Percentiles rank a stretch among this genome's conserved stretches.
These are phyloP conservation scores for Telenomus remus DNA, from an alignment of 1,140 invertebrate species.

Conservation along the genomic window DNA sequence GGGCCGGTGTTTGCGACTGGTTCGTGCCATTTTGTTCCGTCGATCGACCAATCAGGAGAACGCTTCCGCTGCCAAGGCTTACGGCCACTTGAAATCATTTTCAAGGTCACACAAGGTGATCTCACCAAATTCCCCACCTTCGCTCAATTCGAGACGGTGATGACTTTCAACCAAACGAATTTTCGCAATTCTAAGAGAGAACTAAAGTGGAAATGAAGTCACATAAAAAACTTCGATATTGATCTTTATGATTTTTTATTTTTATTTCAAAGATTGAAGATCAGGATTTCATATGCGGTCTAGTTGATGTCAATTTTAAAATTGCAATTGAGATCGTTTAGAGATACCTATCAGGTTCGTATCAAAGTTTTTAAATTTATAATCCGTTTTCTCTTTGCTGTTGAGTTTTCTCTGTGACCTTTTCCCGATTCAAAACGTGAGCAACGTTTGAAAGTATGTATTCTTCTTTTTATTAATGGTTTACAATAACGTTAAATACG, in stretches of 20 bases:
- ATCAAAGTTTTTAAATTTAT: neutral
- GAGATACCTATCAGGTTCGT: too few relatives aligned
- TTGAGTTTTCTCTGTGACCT: too few relatives aligned
- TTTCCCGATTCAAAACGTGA: too few relatives aligned
- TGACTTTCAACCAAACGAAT: slow-evolving; percentile 23
- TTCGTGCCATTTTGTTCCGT: slow-evolving; percentile 23
- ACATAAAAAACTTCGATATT: too few relatives aligned
- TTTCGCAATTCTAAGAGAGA: neutral
- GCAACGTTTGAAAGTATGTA: too few relatives aligned
- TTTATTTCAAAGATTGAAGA: too few relatives aligned
- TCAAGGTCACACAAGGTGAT: slow-evolving; percentile 65
- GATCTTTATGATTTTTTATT: too few relatives aligned
- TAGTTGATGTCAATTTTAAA: neutral
- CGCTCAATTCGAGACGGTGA: slow-evolving; percentile 23
- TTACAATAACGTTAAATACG: too few relatives aligned
- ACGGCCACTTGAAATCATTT: slow-evolving; percentile 73
- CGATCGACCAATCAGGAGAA: slow-evolving; percentile 66
- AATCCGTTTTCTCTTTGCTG: slow-evolving; percentile 1
- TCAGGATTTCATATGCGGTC: too few relatives aligned
- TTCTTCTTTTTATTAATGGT: too few relatives aligned
- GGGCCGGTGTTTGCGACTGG: slow-evolving; percentile 13
- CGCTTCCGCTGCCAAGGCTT: slow-evolving; percentile 72
- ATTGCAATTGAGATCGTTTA: too few relatives aligned
- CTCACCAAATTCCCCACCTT: slow-evolving; percentile 38
- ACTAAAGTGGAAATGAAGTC: too few relatives aligned